A percentile compares a stretch with the other conserved stretches of the same genome.
Evolutionary conservation across 1,140 invertebrate genomes (phyloP).

Genomic region (Anastrepha ludens): DNA sequence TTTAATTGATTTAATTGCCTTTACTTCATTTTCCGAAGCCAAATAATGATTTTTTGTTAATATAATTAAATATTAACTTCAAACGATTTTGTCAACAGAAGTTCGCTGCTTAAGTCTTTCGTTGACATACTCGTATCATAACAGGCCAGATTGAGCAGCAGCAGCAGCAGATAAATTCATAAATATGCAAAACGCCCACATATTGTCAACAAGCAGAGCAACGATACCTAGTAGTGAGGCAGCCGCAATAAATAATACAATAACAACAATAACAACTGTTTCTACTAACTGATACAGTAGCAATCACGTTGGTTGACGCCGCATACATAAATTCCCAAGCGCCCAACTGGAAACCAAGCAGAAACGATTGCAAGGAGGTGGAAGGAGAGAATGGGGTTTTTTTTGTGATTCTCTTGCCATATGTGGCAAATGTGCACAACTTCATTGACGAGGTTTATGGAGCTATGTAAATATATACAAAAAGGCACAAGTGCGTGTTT

Average conservation of each 20-base stretch:
- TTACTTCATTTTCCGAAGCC: too few relatives aligned
- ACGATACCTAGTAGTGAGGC: neutral
- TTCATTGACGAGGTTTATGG: neutral
- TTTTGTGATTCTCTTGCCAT: neutral
- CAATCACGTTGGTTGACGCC: neutral
- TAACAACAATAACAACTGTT: neutral
- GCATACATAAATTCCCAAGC: neutral
- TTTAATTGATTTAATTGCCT: too few relatives aligned
- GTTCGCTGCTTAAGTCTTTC: conserved; percentile 46
- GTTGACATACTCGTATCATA: neutral
- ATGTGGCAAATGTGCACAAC: conserved; percentile 24
- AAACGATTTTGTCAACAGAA: neutral
- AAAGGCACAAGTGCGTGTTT: neutral
- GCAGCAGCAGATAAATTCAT: neutral
- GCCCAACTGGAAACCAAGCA: neutral
- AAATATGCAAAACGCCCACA: conserved; percentile 38
- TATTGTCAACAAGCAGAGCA: neutral
- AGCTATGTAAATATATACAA: neutral
- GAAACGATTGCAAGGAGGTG: neutral
- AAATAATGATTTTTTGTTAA: too few relatives aligned
- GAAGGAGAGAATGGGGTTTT: neutral
- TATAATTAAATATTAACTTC: neutral
- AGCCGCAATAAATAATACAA: neutral
- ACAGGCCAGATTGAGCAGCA: neutral
- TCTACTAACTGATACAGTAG: conserved; percentile 24